Base-by-base conservation (phyloP, 2,888 invertebrate species). In the Selenia dentaria region DNA sequence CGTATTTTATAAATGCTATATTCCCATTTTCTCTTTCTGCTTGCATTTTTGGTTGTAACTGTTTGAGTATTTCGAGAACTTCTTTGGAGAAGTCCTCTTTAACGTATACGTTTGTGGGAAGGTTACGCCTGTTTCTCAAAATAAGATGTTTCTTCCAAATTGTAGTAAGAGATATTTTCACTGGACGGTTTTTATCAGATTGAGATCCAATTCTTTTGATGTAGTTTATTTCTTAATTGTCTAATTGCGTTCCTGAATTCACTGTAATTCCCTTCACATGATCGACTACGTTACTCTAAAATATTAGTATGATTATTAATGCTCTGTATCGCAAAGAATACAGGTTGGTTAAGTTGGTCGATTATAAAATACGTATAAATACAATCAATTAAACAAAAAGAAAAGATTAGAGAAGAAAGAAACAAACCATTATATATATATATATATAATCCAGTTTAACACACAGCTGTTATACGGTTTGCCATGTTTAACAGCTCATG, bases 161-260 rank as follows among this genome's bases (percentile, higher is more conserved):
- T 2, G 41, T 24, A 11, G 44, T 37, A 5, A 47, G 2, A 6
- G 47, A 33, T 1, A 48, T 16, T 22, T 40, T 24, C 0, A 46
- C 31, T 2, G 51, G 51, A 6, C 42, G 36, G 20, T 35, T 45
- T 39, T 35, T 41, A 3, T 32, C 33, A 2, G 13, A 18, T 1
- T 41, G 5, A 12, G n/a, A 3, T 5, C 50, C 50, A 9, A 50
- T 50, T 33, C 41, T 50, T 6, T 45, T 10, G 5, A 50, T 13
- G 9, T 47, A 20, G 10, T 26, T 53, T 20, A 46, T 54, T 37
- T 54, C 53, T 6, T 54, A 39, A n/a, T 42, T 46, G 25, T 49
- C 33, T 12, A 53, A 0, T 16, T 43, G 33, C 12, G 29, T 38
- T 36, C 48, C 52, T 6, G 40, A 5, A 6, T 56, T 45, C 16